These are phyloP conservation scores for Meloe dianella DNA, from an alignment of 2,888 invertebrate species.

Conservation along the genomic window DNA sequence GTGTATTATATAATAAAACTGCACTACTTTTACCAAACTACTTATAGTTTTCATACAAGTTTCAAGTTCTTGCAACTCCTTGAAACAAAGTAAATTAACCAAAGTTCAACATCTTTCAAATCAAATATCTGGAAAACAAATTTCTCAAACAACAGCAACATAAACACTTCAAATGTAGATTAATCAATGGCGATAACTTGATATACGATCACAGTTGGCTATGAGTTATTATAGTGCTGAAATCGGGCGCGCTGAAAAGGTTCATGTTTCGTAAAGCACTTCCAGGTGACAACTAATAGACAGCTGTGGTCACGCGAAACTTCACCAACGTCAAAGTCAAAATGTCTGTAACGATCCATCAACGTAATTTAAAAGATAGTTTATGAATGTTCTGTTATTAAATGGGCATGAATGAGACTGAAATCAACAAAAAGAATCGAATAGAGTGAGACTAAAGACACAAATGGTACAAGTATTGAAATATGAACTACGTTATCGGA, in stretches of 20 bases:
- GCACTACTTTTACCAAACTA: constrained; percentile 6
- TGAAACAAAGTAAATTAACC: constrained; percentile 37
- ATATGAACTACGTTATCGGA: constrained; percentile 15
- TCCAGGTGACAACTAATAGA: constrained; percentile 41
- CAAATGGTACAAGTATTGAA: neutral
- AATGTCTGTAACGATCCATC: constrained; percentile 11
- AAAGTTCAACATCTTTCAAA: constrained; percentile 16
- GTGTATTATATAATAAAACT: neutral
- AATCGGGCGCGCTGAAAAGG: constrained; percentile 34
- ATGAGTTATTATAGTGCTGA: constrained; percentile 47
- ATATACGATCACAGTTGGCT: constrained; percentile 46
- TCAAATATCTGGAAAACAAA: constrained; percentile 36
- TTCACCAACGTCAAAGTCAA: constrained; percentile 15
- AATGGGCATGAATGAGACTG: neutral
- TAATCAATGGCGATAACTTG: constrained; percentile 51
- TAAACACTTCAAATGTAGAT: constrained; percentile 44
- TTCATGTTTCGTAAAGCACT: constrained; percentile 36
- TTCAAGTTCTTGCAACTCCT: constrained; percentile 17
- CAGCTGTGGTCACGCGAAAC: constrained; percentile 42
- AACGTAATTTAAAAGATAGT: neutral
- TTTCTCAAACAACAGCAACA: constrained; percentile 41
- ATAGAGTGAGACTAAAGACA: neutral
- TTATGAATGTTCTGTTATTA: neutral
- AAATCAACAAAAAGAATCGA: neutral
- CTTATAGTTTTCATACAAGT: constrained; percentile 27